Evolutionary conservation across 1,140 invertebrate species (phyloP).

Genomic region (Lutraria rhynchaena): DNA sequence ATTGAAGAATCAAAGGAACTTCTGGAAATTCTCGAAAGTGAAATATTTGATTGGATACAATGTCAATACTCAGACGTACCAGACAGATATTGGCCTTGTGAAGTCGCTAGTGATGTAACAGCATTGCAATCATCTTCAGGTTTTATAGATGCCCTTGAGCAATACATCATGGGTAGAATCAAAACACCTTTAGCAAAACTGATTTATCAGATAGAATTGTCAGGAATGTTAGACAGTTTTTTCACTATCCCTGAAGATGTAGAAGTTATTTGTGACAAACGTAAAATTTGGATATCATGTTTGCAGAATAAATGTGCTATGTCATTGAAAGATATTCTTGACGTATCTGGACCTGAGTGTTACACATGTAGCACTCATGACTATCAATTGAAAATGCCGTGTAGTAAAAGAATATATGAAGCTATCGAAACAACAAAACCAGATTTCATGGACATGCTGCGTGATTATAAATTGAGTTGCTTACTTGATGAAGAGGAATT

Average conservation of each 20-base stretch:
- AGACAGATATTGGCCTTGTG: constrained; percentile 18
- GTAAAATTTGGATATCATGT: neutral
- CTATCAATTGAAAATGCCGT: constrained; percentile 30
- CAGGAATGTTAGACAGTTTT: constrained; percentile 31
- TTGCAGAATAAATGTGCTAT: neutral
- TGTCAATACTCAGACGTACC: neutral
- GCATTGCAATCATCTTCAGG: neutral
- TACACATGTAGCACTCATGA: constrained; percentile 25
- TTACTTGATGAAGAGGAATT: constrained; percentile 15
- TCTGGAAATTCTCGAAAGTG: constrained; percentile 54
- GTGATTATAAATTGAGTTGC: neutral
- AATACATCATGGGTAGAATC: constrained; percentile 2
- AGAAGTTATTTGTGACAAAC: neutral
- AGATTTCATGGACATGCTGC: constrained; percentile 3
- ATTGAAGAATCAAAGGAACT: constrained; percentile 40
- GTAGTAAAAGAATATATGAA: constrained; percentile 10
- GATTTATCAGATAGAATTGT: constrained; percentile 19
- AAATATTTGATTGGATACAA: constrained; percentile 19
- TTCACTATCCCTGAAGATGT: neutral
- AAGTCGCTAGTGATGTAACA: constrained; percentile 27
- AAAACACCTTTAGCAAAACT: constrained; percentile 39
- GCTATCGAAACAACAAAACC: constrained; percentile 26
- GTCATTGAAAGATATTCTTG: constrained; percentile 10
- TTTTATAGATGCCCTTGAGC: constrained; percentile 43
- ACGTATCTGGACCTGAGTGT: constrained; percentile 42